A percentile compares a stretch with the other conserved stretches of the same genome.
Evolutionary conservation across 2,113 vertebrate species (phyloP).

Genomic region (Cynoglossus semilaevis): DNA sequence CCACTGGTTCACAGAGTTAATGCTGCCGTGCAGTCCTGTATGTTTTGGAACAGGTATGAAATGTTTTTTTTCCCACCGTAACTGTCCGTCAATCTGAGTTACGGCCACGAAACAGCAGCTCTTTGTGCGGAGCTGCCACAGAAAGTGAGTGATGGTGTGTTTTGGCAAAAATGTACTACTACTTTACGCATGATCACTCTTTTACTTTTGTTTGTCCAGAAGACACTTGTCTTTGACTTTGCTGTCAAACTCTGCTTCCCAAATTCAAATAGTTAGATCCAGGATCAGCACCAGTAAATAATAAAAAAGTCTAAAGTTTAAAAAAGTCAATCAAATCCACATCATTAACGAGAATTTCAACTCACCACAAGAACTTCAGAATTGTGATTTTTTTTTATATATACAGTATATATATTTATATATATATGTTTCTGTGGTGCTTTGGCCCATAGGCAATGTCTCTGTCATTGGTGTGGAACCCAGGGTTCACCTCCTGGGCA

Average conservation of each 20-base stretch:
- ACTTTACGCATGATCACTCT: constrained; percentile 15
- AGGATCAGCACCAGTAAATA: too few relatives aligned
- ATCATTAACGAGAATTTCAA: too few relatives aligned
- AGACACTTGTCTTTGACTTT: neutral
- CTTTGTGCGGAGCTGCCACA: constrained; percentile 54
- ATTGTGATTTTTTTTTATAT: too few relatives aligned
- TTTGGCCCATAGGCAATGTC: too few relatives aligned
- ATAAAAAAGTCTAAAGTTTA: too few relatives aligned
- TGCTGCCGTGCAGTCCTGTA: constrained; percentile 1
- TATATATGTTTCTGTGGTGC: too few relatives aligned
- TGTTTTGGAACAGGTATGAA: constrained; percentile 25
- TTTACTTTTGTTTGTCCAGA: constrained; percentile 1
- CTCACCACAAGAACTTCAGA: too few relatives aligned
- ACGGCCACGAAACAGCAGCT: constrained; percentile 34
- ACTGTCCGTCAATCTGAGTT: constrained; percentile 38
- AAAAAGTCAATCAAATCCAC: too few relatives aligned
- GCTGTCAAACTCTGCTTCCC: neutral
- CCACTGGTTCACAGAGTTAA: constrained; percentile 2
- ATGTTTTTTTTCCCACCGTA: constrained; percentile 25
- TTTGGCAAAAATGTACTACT: constrained; percentile 29
- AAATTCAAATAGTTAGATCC: neutral
- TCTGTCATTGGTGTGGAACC: too few relatives aligned
- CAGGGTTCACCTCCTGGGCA: too few relatives aligned
- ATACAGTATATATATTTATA: too few relatives aligned
- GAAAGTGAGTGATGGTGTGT: constrained; percentile 42